These are phyloP conservation scores for Seira sanloemensis DNA, from an alignment of 2,888 invertebrate species.

Conservation along the genomic window DNA sequence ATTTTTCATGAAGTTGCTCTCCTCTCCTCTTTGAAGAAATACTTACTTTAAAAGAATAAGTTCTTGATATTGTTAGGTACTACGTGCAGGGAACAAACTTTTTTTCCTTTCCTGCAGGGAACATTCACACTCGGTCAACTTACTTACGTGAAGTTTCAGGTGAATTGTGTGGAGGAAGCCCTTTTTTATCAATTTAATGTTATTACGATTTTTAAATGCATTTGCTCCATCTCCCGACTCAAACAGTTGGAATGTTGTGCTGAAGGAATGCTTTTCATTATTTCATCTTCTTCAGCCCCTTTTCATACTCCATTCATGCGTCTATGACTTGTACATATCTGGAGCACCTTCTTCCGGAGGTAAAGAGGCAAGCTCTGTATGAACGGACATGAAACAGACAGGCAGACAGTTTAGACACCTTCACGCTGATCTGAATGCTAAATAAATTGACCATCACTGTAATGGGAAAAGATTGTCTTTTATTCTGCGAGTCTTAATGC, in stretches of 20 bases:
- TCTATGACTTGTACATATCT: background rate
- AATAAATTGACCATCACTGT: conserved; percentile 56
- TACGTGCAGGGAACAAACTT: background rate
- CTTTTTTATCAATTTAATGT: background rate
- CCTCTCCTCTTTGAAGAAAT: background rate
- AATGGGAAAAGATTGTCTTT: conserved; percentile 54
- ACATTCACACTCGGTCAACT: background rate
- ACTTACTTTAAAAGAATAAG: background rate
- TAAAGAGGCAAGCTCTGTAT: too few relatives aligned
- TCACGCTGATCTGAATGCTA: conserved; percentile 59
- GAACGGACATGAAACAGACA: conserved; percentile 48
- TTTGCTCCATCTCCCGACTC: background rate
- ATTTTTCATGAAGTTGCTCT: background rate
- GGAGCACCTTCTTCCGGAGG: too few relatives aligned
- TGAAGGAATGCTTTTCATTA: background rate
- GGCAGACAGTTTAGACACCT: conserved; percentile 57
- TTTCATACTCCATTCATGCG: background rate
- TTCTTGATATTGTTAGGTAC: background rate
- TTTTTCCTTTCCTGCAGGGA: background rate
- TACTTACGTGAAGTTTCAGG: background rate
- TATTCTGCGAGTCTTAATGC: conserved; percentile 41
- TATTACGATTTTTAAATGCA: background rate
- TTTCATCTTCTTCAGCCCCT: too few relatives aligned
- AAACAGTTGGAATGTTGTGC: background rate
- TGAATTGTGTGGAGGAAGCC: background rate